A percentile compares a stretch with the other conserved stretches of the same genome.
Conservation (phyloP, 2,888 invertebrate genomes). For the Tinea trinotella region DNA sequence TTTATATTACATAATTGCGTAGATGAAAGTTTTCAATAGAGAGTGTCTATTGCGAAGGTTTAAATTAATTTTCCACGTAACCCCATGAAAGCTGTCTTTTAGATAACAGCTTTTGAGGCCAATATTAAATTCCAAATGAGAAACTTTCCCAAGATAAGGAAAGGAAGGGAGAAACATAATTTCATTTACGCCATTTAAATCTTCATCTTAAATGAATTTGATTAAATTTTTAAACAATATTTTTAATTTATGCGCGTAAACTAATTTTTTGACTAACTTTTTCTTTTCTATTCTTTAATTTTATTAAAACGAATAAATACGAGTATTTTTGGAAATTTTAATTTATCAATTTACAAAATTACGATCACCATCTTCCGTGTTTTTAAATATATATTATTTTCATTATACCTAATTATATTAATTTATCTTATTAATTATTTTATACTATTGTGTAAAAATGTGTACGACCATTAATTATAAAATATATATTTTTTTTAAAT, state of each 20-base stretch:
- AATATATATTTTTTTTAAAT: no score
- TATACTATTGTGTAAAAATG: no score
- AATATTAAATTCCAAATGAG: constrained; percentile 50
- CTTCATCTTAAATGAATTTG: constrained; percentile 37
- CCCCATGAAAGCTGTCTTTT: constrained; percentile 33
- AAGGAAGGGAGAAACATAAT: constrained; percentile 34
- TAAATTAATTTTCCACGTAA: constrained; percentile 45
- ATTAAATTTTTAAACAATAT: constrained; percentile 51
- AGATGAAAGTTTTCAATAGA: no score
- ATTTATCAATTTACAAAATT: no score
- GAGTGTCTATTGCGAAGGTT: constrained; percentile 22
- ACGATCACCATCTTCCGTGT: no score
- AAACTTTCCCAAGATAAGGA: constrained; percentile 47
- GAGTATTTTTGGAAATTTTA: no score
- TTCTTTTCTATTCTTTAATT: not conserved
- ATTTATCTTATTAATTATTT: no score
- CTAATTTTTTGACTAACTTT: not conserved
- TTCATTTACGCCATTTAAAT: constrained; percentile 52
- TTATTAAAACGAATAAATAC: no score
- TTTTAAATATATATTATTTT: no score
- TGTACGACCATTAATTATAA: no score
- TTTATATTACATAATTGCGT: not conserved
- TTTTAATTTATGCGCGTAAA: constrained; percentile 29
- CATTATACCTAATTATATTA: no score
- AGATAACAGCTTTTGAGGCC: constrained; percentile 48